A percentile compares a stretch with the other conserved stretches of the same genome.
Conservation (phyloP, 2,113 vertebrate genomes). For the Rousettus leschenaultii region DNA sequence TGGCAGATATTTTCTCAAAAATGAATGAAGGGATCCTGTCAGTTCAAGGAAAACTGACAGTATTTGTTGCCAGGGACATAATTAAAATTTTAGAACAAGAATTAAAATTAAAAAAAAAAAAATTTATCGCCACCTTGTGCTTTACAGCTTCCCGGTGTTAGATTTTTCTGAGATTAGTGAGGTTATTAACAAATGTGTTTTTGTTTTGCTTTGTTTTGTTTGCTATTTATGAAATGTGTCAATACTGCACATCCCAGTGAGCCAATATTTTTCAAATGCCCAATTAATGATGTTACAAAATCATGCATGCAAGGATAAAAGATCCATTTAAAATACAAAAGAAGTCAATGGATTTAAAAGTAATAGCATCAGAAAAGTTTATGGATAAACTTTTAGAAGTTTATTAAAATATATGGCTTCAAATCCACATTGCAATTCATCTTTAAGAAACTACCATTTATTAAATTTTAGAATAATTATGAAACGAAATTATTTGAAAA, state of each 20-base stretch:
- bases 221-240: background rate
- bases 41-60: background rate
- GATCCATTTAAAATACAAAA: background rate
- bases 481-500: slow-evolving; percentile 12
- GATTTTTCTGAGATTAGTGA: background rate
- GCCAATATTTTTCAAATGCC: background rate
- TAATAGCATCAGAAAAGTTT: background rate
- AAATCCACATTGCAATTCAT: background rate
- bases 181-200: background rate
- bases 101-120: background rate
- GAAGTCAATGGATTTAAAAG: background rate
- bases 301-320: background rate
- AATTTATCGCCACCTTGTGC: background rate
- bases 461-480: background rate
- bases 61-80: background rate
- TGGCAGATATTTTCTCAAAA: background rate
- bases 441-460: background rate
- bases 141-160: background rate
- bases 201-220: background rate
- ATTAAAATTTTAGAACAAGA: background rate
- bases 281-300: background rate
- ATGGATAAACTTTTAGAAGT: background rate
- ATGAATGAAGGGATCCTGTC: background rate
- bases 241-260: background rate
- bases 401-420: background rate